Conservation (phyloP, 1,140 invertebrate genomes). For the Papilio polytes region DNA sequence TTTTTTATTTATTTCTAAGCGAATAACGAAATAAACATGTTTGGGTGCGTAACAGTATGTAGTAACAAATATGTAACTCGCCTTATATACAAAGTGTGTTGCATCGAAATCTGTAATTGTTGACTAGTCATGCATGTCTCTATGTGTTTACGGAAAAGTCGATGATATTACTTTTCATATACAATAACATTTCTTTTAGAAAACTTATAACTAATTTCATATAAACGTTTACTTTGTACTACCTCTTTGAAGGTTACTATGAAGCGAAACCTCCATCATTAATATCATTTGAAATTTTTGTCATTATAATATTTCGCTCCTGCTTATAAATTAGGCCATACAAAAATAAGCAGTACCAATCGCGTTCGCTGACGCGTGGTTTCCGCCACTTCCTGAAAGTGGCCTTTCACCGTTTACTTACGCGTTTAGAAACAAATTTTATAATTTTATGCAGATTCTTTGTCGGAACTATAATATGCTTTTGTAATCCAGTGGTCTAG, state of each 20-base stretch:
- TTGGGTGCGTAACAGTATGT: not conserved
- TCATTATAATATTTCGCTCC: slow-evolving; percentile 20
- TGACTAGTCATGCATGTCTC: not conserved
- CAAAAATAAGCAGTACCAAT: slow-evolving; percentile 38
- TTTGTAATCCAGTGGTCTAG: slow-evolving; percentile 2
- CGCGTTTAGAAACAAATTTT: slow-evolving; percentile 33
- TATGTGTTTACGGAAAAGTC: not conserved
- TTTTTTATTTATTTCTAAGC: not conserved
- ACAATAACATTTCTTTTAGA: too few relatives aligned
- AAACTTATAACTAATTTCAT: not conserved
- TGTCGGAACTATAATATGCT: slow-evolving; percentile 1
- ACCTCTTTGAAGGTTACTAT: not conserved
- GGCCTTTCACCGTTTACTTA: slow-evolving; percentile 65
- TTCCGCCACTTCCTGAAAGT: slow-evolving; percentile 55
- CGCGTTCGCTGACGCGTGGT: slow-evolving; percentile 54
- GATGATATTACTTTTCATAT: not conserved
- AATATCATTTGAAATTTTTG: not conserved
- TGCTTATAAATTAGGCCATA: slow-evolving; percentile 36
- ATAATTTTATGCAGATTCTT: slow-evolving; percentile 17
- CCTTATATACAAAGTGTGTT: not conserved
- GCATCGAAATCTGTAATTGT: not conserved
- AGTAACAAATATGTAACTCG: not conserved
- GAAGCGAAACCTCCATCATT: not conserved
- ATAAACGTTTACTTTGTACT: not conserved
- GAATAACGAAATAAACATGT: not conserved